Evolutionary conservation across 2,113 vertebrate genomes (phyloP).

Genomic region (Vicugna pacos): DNA sequence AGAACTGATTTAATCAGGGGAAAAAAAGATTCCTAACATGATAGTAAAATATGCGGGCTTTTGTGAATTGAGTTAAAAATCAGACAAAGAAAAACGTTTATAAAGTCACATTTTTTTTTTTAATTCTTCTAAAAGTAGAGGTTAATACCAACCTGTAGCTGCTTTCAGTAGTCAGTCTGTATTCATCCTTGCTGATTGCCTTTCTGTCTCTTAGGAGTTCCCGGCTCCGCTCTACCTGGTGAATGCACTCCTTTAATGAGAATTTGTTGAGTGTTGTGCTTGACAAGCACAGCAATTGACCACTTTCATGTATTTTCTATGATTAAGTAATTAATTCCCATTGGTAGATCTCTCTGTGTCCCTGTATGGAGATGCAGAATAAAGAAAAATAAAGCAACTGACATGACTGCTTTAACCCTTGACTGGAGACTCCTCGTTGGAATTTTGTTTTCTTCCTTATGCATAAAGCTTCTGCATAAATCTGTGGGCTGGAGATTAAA

Average conservation of each 20-base stretch:
- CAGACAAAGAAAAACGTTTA: conserved; percentile 15
- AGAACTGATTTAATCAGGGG: not conserved
- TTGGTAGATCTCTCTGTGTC: not conserved
- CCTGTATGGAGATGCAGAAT: not conserved
- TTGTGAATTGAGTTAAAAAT: conserved; percentile 25
- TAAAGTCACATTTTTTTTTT: not conserved
- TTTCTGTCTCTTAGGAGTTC: conserved; percentile 39
- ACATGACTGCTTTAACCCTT: conserved; percentile 68
- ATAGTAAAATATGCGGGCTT: not conserved
- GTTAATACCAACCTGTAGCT: conserved; percentile 1
- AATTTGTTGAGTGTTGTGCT: conserved; percentile 15
- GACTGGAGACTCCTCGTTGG: conserved; percentile 51
- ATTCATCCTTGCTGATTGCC: conserved; percentile 14
- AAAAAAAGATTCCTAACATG: not conserved
- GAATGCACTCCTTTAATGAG: conserved; percentile 58
- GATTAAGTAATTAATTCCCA: conserved; percentile 47
- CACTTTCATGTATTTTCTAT: conserved; percentile 34
- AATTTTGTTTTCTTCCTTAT: conserved; percentile 70
- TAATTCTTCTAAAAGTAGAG: not conserved
- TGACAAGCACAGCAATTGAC: not conserved
- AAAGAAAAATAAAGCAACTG: conserved; percentile 59
- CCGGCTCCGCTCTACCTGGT: conserved; percentile 10
- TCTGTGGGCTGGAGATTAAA: not conserved
- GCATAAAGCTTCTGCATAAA: conserved; percentile 64
- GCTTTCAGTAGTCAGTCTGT: conserved; percentile 61